Conservation (phyloP, 2,888 invertebrate species). For the Nomada ferruginata region DNA sequence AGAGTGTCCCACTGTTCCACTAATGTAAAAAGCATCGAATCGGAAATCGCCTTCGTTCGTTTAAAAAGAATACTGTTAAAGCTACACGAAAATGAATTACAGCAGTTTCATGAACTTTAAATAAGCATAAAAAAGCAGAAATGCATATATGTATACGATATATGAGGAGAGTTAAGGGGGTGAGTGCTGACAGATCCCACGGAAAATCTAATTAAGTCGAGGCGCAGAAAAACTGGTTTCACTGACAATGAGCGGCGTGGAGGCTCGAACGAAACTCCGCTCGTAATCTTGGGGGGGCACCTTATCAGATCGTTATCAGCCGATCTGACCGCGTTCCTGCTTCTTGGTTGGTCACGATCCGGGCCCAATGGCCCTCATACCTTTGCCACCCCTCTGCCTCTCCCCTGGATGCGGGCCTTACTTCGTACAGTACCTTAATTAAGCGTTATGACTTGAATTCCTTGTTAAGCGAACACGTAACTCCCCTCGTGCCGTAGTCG, state of each 20-base stretch:
- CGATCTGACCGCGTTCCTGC: slow-evolving; percentile 83
- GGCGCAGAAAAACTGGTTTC: slow-evolving; percentile 50
- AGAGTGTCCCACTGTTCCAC: slow-evolving; percentile 28
- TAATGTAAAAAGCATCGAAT: slow-evolving; percentile 6
- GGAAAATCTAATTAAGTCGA: slow-evolving; percentile 59
- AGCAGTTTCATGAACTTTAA: not conserved
- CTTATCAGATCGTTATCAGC: slow-evolving; percentile 83
- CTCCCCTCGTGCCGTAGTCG: slow-evolving; percentile 35
- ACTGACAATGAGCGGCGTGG: slow-evolving; percentile 28
- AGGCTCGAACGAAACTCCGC: slow-evolving; percentile 50
- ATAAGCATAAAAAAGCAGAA: not conserved
- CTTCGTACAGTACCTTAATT: slow-evolving; percentile 80
- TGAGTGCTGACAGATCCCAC: slow-evolving; percentile 43
- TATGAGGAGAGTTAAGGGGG: not conserved
- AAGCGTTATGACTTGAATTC: slow-evolving; percentile 83
- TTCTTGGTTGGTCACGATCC: slow-evolving; percentile 82
- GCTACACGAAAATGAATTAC: not conserved
- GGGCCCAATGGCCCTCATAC: slow-evolving; percentile 71
- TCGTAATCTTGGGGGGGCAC: slow-evolving; percentile 82
- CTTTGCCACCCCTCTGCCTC: slow-evolving; percentile 62
- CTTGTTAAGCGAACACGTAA: slow-evolving; percentile 80
- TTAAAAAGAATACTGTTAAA: not conserved
- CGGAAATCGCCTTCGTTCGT: not conserved
- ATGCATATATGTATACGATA: no score
- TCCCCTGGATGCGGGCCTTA: slow-evolving; percentile 62